Evolutionary conservation across 2,797 vertebrate genomes (phyloP), one percentile per base, ranked within the genome.

Genomic region (Ctenochaetus hawaiiensis): DNA sequence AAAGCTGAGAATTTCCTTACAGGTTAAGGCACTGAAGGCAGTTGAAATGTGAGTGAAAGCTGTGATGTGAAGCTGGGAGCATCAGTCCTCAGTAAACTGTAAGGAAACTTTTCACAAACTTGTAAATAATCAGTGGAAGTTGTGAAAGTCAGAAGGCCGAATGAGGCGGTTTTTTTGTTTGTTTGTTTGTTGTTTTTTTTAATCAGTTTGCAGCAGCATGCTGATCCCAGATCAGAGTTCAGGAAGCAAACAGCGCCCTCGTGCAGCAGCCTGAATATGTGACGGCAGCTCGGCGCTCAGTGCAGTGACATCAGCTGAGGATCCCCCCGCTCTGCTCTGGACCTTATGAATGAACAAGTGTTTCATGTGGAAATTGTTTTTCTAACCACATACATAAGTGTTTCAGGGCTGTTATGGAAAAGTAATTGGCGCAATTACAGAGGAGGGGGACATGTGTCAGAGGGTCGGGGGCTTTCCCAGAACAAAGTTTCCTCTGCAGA

Each of bases 321-420:
- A 77, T 75, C 73, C 75, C 79, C 54, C 49, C 26, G 26, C 39
- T 8, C 45, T 4, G 4, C 67, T 57, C 75, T 22, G 61, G 59
- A 82, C 58, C 75, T 77, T 64, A 87, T 89, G 85, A 91, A 92
- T 73, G 83, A 86, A 84, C 70, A n/a, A 84, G 89, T 84, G 82
- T 92, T 92, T 91, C 89, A 89, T 77, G 89, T 91, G 91, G 85
- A 92, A 90, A 89, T 85, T 91, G 87, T 93, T 92, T 77, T 91
- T 87, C 81, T 87, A 82, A 84, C 85, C 86, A 86, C 87, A 87
- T 77, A 87, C 92, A 90, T 76, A 82, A 91, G 82, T 83, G 85
- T 92, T 90, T 86, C 84, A 83, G 85, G 64, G 72, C 87, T 87
- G 89, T 92, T 90, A 89, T 91, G 90, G 88, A 93, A 92, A 93